Percentiles rank a stretch among this genome's conserved stretches.
Conservation (phyloP, 2,797 vertebrate species). For the Mormyrus hasselquistii region DNA sequence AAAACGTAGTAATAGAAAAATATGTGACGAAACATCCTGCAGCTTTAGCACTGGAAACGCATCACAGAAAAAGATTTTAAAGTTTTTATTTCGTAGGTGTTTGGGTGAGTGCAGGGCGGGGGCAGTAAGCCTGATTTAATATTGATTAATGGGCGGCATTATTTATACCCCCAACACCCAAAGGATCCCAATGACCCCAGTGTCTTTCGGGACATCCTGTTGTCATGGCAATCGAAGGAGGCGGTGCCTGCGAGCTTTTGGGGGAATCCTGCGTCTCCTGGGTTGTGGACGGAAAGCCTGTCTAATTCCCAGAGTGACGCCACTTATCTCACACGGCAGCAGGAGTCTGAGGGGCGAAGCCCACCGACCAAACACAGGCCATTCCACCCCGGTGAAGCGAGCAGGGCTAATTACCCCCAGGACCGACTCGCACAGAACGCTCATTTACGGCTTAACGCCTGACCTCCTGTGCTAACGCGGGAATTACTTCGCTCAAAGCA, state of each 20-base stretch:
- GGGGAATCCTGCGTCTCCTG: background rate
- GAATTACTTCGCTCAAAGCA: background rate
- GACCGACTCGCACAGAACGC: background rate
- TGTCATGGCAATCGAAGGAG: background rate
- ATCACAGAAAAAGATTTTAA: background rate
- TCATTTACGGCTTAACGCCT: background rate
- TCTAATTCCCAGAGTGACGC: background rate
- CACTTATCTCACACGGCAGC: slow-evolving; percentile 10
- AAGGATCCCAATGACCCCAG: background rate
- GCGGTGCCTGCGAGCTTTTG: background rate
- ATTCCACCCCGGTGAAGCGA: background rate
- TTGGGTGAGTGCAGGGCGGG: background rate
- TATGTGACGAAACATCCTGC: background rate
- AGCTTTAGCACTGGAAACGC: background rate
- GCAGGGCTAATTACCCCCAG: slow-evolving; percentile 5
- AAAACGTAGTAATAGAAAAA: background rate
- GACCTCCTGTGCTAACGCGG: background rate
- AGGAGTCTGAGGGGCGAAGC: background rate
- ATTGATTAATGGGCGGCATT: background rate
- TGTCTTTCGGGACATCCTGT: background rate
- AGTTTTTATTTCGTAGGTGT: background rate
- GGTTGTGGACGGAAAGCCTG: slow-evolving; percentile 15
- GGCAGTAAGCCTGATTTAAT: background rate
- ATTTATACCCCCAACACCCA: background rate
- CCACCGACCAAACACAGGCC: background rate